Percentiles rank a stretch among this genome's conserved stretches.
These are phyloP conservation scores for Oncorhynchus tshawytscha DNA, from an alignment of 2,113 vertebrate species.

Conservation along the genomic window DNA sequence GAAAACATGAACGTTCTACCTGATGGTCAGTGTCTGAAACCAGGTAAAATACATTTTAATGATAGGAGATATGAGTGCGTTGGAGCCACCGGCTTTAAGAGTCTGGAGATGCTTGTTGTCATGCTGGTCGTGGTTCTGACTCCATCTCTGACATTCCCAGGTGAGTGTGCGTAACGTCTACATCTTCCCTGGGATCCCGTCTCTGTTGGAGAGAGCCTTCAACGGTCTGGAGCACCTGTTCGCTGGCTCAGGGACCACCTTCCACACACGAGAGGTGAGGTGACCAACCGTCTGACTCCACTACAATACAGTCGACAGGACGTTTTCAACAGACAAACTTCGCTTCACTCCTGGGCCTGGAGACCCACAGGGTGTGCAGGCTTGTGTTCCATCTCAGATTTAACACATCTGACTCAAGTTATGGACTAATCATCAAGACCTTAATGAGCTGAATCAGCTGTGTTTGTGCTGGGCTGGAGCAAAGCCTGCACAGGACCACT, in stretches of 20 bases:
- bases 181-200: slow-evolving; percentile 89
- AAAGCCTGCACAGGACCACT: too few relatives aligned
- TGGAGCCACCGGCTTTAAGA: not conserved
- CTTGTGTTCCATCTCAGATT: not conserved
- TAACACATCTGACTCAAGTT: not conserved
- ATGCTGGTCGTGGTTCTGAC: not conserved
- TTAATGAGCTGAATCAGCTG: not conserved
- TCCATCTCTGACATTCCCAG: slow-evolving; percentile 28
- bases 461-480: not conserved
- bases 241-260: slow-evolving; percentile 71
- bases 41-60: not conserved
- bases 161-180: slow-evolving; percentile 90
- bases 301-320: not conserved
- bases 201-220: slow-evolving; percentile 81
- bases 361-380: too few relatives aligned
- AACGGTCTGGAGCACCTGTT: slow-evolving; percentile 83
- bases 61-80: not conserved
- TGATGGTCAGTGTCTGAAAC: not conserved
- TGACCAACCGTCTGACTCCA: not conserved
- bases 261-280: slow-evolving; percentile 75
- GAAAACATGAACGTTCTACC: too few relatives aligned
- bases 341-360: too few relatives aligned
- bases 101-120: not conserved
- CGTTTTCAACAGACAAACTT: not conserved
- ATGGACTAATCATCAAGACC: too few relatives aligned